Conservation (phyloP, 2,888 invertebrate genomes). For the Platynereis dumerilii region DNA sequence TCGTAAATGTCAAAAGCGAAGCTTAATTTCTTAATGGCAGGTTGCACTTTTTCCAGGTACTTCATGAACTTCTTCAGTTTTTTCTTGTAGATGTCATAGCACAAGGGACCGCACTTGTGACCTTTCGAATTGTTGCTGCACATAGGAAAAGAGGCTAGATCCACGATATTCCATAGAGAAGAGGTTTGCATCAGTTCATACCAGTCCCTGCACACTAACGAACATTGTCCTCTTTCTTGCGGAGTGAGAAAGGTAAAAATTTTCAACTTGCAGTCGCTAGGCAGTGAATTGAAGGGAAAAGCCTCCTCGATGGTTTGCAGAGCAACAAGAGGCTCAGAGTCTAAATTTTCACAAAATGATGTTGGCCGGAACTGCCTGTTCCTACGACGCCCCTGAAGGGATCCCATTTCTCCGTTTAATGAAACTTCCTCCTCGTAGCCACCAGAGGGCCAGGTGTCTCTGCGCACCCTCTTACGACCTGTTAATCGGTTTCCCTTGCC, state of each 20-base stretch:
- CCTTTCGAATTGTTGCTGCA: slow-evolving; percentile 43
- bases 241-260: slow-evolving; percentile 53
- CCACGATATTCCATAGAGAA: slow-evolving; percentile 52
- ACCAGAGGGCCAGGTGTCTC: slow-evolving; percentile 5
- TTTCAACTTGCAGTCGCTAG: slow-evolving; percentile 53
- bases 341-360: not conserved
- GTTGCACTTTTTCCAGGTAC: slow-evolving; percentile 45
- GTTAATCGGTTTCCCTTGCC: not conserved
- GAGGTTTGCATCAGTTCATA: slow-evolving; percentile 45
- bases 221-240: slow-evolving; percentile 49
- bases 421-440: not conserved
- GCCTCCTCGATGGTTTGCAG: not conserved
- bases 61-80: slow-evolving; percentile 50
- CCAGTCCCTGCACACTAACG: slow-evolving; percentile 54
- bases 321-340: not conserved
- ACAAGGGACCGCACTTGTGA: slow-evolving; percentile 43
- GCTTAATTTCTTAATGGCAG: slow-evolving; percentile 49
- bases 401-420: not conserved
- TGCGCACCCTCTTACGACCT: not conserved
- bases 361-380: not conserved
- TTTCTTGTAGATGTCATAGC: slow-evolving; percentile 50
- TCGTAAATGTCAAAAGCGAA: slow-evolving; percentile 62
- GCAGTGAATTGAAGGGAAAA: slow-evolving; percentile 54
- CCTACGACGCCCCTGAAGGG: not conserved
- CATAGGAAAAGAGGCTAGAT: slow-evolving; percentile 53